phyloP scores from a whole-genome alignment of 2,797 vertebrate species.

The Coendou prehensilis region DNA sequence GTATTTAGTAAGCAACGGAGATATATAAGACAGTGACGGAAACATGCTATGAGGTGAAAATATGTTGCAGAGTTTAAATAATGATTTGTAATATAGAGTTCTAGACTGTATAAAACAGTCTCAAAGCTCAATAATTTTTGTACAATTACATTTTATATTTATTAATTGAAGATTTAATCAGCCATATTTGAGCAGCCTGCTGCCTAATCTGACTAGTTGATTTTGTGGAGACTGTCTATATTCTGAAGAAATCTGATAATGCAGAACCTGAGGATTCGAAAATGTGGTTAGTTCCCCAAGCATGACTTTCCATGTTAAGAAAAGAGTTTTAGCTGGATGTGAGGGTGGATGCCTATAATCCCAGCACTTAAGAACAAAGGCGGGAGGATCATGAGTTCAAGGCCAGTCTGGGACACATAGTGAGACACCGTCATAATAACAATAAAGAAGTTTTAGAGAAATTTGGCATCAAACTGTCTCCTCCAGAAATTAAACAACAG shows the following conservation, averaged over 20 bases:
- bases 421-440: not conserved
- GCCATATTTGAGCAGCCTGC: not conserved
- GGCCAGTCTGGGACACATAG: not conserved
- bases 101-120: not conserved
- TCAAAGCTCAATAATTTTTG: slow-evolving; percentile 24
- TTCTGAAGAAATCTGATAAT: slow-evolving; percentile 20
- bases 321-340: not conserved
- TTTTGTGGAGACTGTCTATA: not conserved
- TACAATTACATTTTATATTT: slow-evolving; percentile 19
- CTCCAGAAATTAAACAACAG: slow-evolving; percentile 15
- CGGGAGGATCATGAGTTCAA: not conserved
- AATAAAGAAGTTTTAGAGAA: not conserved
- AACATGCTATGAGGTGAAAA: not conserved
- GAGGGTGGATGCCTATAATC: not conserved
- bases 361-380: not conserved
- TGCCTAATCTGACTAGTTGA: not conserved
- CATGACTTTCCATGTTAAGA: not conserved
- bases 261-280: not conserved
- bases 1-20: slow-evolving; percentile 27
- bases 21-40: not conserved
- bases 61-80: slow-evolving; percentile 33
- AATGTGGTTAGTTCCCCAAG: not conserved
- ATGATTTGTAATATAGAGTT: slow-evolving; percentile 13
- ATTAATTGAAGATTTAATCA: slow-evolving; percentile 13
- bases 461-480: slow-evolving; percentile 10